Percentiles rank a stretch among this genome's conserved stretches.
Conservation (phyloP, 1,140 invertebrate species). For the Drosophila bocki region DNA sequence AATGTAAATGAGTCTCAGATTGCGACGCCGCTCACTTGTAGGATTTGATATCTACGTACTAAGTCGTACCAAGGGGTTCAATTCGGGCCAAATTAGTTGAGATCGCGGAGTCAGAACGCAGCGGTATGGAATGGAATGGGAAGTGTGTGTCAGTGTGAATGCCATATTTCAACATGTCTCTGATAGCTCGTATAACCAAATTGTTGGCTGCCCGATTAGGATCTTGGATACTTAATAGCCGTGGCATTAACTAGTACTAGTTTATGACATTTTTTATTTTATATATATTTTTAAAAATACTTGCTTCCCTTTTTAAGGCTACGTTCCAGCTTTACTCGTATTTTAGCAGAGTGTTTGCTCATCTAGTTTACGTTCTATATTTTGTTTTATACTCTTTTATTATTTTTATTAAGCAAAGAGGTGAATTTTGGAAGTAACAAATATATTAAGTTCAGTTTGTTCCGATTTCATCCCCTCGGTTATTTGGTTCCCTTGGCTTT, state of each 20-base stretch:
- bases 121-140: not conserved
- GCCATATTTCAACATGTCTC: slow-evolving; percentile 20
- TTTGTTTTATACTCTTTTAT: not conserved
- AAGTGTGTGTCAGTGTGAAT: slow-evolving; percentile 1
- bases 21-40: slow-evolving; percentile 9
- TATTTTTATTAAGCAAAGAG: not conserved
- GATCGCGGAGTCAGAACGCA: slow-evolving; percentile 23
- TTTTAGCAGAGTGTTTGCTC: too few species aligned
- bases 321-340: too few species aligned
- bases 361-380: not conserved
- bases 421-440: not conserved
- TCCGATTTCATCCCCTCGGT: not conserved
- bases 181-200: not conserved
- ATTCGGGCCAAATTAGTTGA: slow-evolving; percentile 25
- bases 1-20: slow-evolving; percentile 46
- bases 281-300: too few species aligned
- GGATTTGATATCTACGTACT: slow-evolving; percentile 8
- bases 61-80: slow-evolving; percentile 7
- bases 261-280: too few species aligned
- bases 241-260: not conserved
- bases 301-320: not conserved
- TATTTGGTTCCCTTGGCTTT: not conserved
- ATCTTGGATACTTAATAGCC: slow-evolving; percentile 18
- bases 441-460: not conserved
- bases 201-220: slow-evolving; percentile 16